Evolutionary conservation across 2,797 vertebrate species (phyloP).

Genomic region (Lithobates pipiens): DNA sequence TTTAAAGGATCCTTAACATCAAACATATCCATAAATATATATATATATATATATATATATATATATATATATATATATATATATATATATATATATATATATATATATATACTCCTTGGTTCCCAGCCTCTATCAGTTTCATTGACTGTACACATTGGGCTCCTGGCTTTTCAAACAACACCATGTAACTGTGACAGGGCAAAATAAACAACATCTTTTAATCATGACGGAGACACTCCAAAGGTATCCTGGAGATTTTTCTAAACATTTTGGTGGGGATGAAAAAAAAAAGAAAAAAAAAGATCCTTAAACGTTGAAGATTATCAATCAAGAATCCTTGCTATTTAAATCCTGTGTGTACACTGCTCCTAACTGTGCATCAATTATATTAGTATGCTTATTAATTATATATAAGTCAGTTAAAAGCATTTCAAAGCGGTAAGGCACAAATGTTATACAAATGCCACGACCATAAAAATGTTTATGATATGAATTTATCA

Average conservation of each 20-base stretch:
- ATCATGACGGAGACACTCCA: constrained; percentile 68
- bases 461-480: constrained; percentile 31
- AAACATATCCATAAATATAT: too few relatives aligned
- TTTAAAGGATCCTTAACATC: too few relatives aligned
- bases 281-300: background rate
- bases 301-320: background rate
- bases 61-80: too few relatives aligned
- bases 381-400: constrained; percentile 12
- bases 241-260: constrained; percentile 9
- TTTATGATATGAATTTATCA: constrained; percentile 55
- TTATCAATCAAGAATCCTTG: constrained; percentile 8
- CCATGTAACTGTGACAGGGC: constrained; percentile 80
- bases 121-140: constrained; percentile 71
- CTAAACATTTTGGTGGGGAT: background rate
- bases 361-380: background rate
- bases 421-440: constrained; percentile 48
- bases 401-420: constrained; percentile 42
- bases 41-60: too few relatives aligned
- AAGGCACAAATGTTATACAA: constrained; percentile 23
- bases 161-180: constrained; percentile 81
- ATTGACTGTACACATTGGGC: constrained; percentile 76
- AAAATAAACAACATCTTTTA: constrained; percentile 79
- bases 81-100: too few relatives aligned
- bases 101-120: background rate
- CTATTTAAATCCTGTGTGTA: background rate